Base-by-base conservation (phyloP, 2,888 invertebrate species). In the Cetonia aurata region DNA sequence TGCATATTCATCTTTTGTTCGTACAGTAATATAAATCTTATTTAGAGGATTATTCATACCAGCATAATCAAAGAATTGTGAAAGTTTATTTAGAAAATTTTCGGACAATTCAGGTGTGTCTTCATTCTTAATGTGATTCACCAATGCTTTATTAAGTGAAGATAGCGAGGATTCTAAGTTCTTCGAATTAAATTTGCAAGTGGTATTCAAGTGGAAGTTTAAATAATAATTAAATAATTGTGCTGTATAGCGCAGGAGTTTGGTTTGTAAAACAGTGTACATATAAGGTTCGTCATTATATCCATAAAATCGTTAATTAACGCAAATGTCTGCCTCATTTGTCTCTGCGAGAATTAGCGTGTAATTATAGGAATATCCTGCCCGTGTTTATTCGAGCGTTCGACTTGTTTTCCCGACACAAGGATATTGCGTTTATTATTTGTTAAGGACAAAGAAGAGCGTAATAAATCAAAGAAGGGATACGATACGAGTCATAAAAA, bases 161-260 rank as follows among this genome's bases (percentile, higher is more conserved):
- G 90, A 88, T 66, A 98, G 85, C 1, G 96, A 91, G n/a, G 93
- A 90, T 80, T 94, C 93, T 79, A 98, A 88, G 83, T 96, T 92
- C 78, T 96, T 96, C 0, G 98, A 96, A 85, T 98, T 94, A 85
- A 96, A 96, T 86, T 94, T 96, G 79, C 94, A 93, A 41, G 90
- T 91, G 1, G 91, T 94, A 83, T 91, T 94, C 74, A 92, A 87
- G 85, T 93, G 95, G 83, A 90, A 95, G 25, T 90, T 91, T 74
- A 97, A n/a, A n/a, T n/a, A n/a, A n/a, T n/a, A n/a, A n/a, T n/a
- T n/a, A n/a, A n/a, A n/a, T n/a, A n/a, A n/a, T n/a, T n/a, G n/a
- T n/a, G n/a, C n/a, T n/a, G n/a, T n/a, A n/a, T n/a, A n/a, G n/a
- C n/a, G n/a, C n/a, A n/a, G n/a, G n/a, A n/a, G n/a, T n/a, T n/a